Evolutionary conservation across 2,888 invertebrate species (phyloP), one percentile per base, ranked within the genome.

Genomic region (Parasteatoda lunata): DNA sequence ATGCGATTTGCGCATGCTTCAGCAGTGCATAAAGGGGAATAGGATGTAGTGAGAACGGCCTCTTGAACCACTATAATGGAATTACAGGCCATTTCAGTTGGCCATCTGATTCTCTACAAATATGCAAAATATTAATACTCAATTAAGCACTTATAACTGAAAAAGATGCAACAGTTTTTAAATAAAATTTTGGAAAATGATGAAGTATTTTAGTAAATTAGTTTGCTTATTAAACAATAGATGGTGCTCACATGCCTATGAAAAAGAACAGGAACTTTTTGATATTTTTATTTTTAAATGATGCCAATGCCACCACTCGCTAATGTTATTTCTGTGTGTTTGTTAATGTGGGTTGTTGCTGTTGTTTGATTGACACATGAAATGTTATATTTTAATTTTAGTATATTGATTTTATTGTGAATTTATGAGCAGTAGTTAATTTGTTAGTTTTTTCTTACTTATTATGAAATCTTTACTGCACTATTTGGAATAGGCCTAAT

Each of bases 251-350:
- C 9, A 30, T 30, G 30, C 30, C 30, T 30, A 30, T 30, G 30
- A 30, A 30, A 30, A 30, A 30, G 30, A 30, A 13, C n/a, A 13
- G 59, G 9, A 13, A 59, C n/a, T 59, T 59, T 59, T 59, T 59
- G 59, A 59, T 59, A 13, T 59, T 59, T 13, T 59, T 59, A 13
- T 59, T n/a, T 13, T 59, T 59, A 4, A 59, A n/a, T 59, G 59
- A 59, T 59, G 59, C 59, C 59, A 59, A 59, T 59, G 59, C 59
- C 59, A 59, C 59, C 59, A 59, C 59, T 59, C 59, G 13, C n/a
- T 59, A n/a, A n/a, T 59, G 59, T 59, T 59, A 59, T 59, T 59
- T 59, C 9, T 54, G 54, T 54, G 11, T 59, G 59, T 59, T 59
- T 59, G 11, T 59, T 59, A 59, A 59, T 59, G 59, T 59, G 59